Conservation (phyloP, 2,888 invertebrate genomes). For the Brenthis hecate region DNA sequence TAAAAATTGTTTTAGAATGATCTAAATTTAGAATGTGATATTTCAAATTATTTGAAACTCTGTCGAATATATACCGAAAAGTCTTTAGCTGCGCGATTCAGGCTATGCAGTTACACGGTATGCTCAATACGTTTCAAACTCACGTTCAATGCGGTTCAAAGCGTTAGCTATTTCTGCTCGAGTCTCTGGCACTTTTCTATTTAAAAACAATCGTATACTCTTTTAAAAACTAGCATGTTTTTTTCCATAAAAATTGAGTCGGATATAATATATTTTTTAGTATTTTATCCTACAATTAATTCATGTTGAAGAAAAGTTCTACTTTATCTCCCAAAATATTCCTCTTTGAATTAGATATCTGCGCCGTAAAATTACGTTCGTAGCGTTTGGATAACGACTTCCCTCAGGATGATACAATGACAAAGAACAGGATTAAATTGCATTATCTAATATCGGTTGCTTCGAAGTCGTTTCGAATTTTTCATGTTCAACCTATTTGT, state of each 20-base stretch:
- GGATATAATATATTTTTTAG: not conserved
- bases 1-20: not conserved
- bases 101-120: slow-evolving; percentile 32
- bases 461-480: slow-evolving; percentile 15
- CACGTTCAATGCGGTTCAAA: slow-evolving; percentile 21
- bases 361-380: slow-evolving; percentile 3
- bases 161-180: slow-evolving; percentile 19
- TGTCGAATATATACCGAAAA: slow-evolving; percentile 25
- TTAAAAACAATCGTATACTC: slow-evolving; percentile 16
- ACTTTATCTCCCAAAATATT: slow-evolving; percentile 5
- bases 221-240: not conserved
- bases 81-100: slow-evolving; percentile 29
- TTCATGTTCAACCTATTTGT: slow-evolving; percentile 8
- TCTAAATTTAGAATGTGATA: no score
- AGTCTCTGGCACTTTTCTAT: slow-evolving; percentile 16
- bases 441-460: slow-evolving; percentile 19
- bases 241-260: not conserved
- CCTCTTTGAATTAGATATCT: slow-evolving; percentile 3
- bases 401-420: slow-evolving; percentile 21
- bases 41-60: slow-evolving; percentile 20
- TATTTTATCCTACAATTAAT: not conserved
- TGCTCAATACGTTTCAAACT: slow-evolving; percentile 35
- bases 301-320: not conserved
- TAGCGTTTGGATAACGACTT: slow-evolving; percentile 14
- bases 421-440: slow-evolving; percentile 17